phyloP scores from a whole-genome alignment of 1,140 invertebrate genomes.

The Aradophagus sp. region DNA sequence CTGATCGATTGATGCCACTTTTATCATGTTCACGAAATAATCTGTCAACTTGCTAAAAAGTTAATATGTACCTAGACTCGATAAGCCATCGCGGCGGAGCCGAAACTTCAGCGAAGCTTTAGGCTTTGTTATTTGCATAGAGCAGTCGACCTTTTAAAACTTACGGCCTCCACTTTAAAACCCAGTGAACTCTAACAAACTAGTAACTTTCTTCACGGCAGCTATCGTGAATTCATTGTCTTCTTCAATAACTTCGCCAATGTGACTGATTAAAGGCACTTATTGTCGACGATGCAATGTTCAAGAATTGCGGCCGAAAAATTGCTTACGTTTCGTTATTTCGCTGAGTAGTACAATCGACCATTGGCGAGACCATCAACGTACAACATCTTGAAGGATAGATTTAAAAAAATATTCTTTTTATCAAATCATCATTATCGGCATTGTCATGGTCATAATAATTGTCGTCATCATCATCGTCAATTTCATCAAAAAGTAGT shows the following conservation, averaged over 20 bases:
- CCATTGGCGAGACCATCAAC: too few relatives aligned
- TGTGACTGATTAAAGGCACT: constrained; percentile 13
- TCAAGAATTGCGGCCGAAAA: too few relatives aligned
- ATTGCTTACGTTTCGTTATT: too few relatives aligned
- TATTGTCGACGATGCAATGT: too few relatives aligned
- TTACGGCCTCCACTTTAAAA: constrained; percentile 24
- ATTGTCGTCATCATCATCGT: too few relatives aligned
- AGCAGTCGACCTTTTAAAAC: constrained; percentile 36
- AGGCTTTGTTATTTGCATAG: constrained; percentile 37
- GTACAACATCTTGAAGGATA: too few relatives aligned
- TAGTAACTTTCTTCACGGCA: constrained; percentile 1
- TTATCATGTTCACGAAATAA: constrained; percentile 25
- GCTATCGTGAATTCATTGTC: not conserved
- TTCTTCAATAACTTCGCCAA: constrained; percentile 15
- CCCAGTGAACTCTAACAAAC: constrained; percentile 13
- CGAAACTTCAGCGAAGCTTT: constrained; percentile 23
- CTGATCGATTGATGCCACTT: constrained; percentile 23
- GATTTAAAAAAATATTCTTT: too few relatives aligned
- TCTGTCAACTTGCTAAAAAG: constrained; percentile 27
- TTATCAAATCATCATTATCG: too few relatives aligned
- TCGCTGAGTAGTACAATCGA: too few relatives aligned
- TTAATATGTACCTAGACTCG: constrained; percentile 31
- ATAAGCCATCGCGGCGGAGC: constrained; percentile 17
- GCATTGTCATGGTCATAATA: too few relatives aligned
- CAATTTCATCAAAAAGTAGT: too few relatives aligned